A percentile compares a stretch with the other conserved stretches of the same genome.
Conservation (phyloP, 1,140 invertebrate genomes). For the Drosophila sp. region DNA sequence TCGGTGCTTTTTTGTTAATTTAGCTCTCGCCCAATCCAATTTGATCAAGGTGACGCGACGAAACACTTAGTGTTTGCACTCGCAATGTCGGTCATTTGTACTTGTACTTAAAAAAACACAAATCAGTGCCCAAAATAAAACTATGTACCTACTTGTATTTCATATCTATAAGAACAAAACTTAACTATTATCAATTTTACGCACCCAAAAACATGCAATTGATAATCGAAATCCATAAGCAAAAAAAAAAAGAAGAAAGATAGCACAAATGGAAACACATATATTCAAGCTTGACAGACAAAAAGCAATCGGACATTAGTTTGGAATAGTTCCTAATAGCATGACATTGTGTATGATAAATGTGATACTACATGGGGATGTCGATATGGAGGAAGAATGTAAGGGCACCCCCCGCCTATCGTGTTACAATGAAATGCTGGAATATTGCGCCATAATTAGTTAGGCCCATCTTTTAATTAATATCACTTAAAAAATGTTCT, state of each 20-base stretch:
- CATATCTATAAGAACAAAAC: conserved; percentile 9
- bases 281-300: neutral
- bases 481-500: neutral
- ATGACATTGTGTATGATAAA: neutral
- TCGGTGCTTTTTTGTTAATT: neutral
- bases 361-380: neutral
- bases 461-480: conserved; percentile 7
- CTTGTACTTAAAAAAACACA: neutral
- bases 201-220: conserved; percentile 11
- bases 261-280: neutral
- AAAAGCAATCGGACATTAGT: conserved; percentile 2
- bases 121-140: conserved; percentile 6
- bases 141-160: conserved; percentile 5
- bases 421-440: neutral
- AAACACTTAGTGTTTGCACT: neutral
- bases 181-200: conserved; percentile 11
- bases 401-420: neutral
- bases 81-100: neutral
- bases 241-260: neutral
- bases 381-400: neutral
- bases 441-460: neutral
- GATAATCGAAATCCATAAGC: conserved; percentile 3
- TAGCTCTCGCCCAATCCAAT: too few species aligned
- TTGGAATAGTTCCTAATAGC: conserved; percentile 1
- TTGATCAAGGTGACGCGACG: neutral